A percentile compares a stretch with the other conserved stretches of the same genome.
Conservation (phyloP, 2,888 invertebrate genomes). For the Tipula unca region DNA sequence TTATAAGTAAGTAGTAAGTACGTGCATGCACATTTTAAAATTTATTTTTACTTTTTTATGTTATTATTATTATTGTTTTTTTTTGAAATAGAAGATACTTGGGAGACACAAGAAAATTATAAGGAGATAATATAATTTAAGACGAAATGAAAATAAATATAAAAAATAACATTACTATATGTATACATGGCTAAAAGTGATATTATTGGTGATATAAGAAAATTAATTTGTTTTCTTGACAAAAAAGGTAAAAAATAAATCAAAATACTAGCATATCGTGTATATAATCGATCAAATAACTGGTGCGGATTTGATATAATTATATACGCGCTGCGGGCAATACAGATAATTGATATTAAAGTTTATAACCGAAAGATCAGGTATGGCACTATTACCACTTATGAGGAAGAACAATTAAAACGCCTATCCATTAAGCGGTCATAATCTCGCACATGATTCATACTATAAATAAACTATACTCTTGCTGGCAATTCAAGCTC, state of each 20-base stretch:
- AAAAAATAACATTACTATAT: neutral
- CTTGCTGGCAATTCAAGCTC: too few relatives aligned
- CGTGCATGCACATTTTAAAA: neutral
- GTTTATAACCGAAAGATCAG: too few relatives aligned
- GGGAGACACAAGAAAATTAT: neutral
- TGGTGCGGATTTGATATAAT: neutral
- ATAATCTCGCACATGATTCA: too few relatives aligned
- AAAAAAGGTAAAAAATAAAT: neutral
- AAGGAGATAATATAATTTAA: neutral
- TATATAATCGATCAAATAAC: neutral
- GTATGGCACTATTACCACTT: too few relatives aligned
- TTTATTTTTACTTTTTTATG: neutral
- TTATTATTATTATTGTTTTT: neutral
- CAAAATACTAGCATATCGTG: neutral
- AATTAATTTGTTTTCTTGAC: neutral
- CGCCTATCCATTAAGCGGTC: too few relatives aligned
- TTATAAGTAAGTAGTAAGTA: neutral
- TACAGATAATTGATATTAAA: too few relatives aligned
- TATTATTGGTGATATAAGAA: slow-evolving; percentile 4
- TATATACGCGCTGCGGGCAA: neutral
- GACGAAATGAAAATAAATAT: neutral
- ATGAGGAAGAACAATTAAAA: too few relatives aligned
- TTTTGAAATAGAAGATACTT: neutral
- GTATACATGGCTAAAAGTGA: neutral
- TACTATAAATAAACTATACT: too few relatives aligned